Conservation (phyloP, 2,888 invertebrate genomes). For the Papilio elwesi region DNA sequence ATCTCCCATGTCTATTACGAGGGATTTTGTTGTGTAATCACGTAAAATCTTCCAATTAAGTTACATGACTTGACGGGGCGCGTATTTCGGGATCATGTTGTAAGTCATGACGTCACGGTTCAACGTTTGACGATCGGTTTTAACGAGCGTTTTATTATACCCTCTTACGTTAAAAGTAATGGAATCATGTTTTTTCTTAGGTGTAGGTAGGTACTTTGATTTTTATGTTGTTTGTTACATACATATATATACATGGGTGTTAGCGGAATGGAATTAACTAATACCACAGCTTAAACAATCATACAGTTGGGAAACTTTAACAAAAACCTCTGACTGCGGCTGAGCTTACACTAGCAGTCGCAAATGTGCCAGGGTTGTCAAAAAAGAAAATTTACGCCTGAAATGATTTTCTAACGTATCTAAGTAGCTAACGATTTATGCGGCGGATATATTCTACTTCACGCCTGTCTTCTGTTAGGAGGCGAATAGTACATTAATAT, state of each 20-base stretch:
- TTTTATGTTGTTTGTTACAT: constrained; percentile 1
- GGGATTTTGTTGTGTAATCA: constrained; percentile 17
- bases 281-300: no score
- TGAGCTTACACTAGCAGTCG: no score
- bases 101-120: constrained; percentile 17
- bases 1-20: background rate
- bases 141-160: constrained; percentile 33
- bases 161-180: constrained; percentile 14
- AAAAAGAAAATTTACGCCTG: no score
- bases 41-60: constrained; percentile 26
- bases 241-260: background rate
- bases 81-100: constrained; percentile 13
- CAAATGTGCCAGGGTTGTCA: no score
- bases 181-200: background rate
- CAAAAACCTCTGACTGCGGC: no score
- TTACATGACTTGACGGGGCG: constrained; percentile 23
- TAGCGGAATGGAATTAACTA: background rate
- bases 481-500: no score
- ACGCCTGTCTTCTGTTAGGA: no score
- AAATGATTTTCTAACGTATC: no score
- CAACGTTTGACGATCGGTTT: constrained; percentile 9
- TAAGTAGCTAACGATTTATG: no score
- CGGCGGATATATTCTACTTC: no score
- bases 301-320: no score
- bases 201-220: constrained; percentile 3